Conservation (phyloP, 2,888 invertebrate genomes). For the Xylota segnis region DNA sequence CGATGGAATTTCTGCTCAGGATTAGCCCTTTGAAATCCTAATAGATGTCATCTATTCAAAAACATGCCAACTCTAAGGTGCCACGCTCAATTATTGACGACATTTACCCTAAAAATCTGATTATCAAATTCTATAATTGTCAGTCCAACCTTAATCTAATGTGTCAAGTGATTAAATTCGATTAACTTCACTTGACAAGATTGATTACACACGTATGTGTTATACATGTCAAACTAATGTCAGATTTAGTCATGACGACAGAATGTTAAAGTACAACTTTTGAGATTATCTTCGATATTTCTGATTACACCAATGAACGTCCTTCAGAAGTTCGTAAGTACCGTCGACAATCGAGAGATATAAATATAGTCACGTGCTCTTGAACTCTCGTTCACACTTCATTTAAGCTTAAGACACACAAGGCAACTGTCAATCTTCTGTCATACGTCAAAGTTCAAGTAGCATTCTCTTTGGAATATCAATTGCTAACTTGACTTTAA, state of each 20-base stretch:
- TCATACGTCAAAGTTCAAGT: neutral
- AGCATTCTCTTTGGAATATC: neutral
- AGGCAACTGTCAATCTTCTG: neutral
- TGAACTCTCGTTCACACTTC: neutral
- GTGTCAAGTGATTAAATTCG: too few species aligned
- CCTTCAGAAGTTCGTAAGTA: neutral
- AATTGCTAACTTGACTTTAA: neutral
- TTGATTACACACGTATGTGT: neutral
- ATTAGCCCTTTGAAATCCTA: too few species aligned
- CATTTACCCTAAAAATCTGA: too few species aligned
- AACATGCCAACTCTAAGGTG: too few species aligned
- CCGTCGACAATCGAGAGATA: neutral
- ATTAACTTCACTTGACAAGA: too few species aligned
- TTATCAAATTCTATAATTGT: too few species aligned
- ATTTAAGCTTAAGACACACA: neutral
- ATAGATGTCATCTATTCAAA: too few species aligned
- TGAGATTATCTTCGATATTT: neutral
- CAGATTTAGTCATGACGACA: neutral
- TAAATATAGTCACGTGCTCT: neutral
- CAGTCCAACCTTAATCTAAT: too few species aligned
- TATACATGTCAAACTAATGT: neutral
- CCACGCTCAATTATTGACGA: too few species aligned
- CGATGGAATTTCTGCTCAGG: too few species aligned
- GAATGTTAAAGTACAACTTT: neutral
- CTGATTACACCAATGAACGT: neutral